These are phyloP conservation scores for Oostethus manadensis DNA, from an alignment of 2,113 vertebrate genomes.

Conservation along the genomic window DNA sequence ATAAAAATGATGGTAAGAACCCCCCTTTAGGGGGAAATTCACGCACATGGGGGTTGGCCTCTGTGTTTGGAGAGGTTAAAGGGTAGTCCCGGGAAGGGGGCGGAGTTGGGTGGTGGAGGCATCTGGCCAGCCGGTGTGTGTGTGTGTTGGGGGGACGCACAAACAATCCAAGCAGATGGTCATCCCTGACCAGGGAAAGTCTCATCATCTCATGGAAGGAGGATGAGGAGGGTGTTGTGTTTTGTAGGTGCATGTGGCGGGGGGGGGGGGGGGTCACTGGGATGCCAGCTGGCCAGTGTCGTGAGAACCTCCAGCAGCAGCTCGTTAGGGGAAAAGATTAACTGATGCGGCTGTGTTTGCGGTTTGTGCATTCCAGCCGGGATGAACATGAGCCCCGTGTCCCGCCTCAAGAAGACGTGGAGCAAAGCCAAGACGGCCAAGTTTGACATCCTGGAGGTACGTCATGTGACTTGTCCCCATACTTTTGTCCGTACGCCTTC, in stretches of 20 bases:
- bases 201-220: conserved; percentile 5
- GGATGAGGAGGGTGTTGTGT: neutral
- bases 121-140: conserved; percentile 15
- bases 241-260: neutral
- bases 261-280: conserved; percentile 8
- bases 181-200: conserved; percentile 55
- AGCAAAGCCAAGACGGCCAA: conserved; percentile 92
- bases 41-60: neutral
- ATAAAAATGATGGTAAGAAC: neutral
- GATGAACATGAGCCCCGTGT: conserved; percentile 95
- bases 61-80: neutral
- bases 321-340: conserved; percentile 4
- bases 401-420: conserved; percentile 94
- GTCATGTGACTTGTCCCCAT: neutral
- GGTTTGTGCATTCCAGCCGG: conserved; percentile 73
- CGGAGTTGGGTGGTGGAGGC: neutral
- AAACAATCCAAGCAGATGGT: conserved; percentile 66
- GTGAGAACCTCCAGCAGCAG: neutral
- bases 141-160: neutral
- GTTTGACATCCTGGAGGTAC: conserved; percentile 90
- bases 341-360: conserved; percentile 31
- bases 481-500: neutral
- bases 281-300: conserved; percentile 57
- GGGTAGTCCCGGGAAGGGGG: neutral
- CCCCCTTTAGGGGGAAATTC: neutral